These are phyloP conservation scores for Limnodromus scolopaceus DNA, from an alignment of 2,797 vertebrate genomes.

Conservation along the genomic window DNA sequence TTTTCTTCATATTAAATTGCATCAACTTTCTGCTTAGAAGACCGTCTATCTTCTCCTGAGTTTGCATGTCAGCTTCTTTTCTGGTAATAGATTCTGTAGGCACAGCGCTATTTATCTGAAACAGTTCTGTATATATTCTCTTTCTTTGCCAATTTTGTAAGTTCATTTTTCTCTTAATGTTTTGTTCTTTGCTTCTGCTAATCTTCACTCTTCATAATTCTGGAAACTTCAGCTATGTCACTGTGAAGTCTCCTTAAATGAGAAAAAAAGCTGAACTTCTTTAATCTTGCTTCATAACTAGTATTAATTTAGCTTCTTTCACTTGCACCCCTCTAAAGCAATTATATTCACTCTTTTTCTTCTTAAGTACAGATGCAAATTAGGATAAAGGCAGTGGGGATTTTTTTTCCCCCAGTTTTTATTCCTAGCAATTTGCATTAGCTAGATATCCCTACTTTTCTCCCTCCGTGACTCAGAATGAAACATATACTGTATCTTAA, in stretches of 20 bases:
- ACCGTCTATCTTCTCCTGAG: background rate
- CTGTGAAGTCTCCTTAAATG: constrained; percentile 30
- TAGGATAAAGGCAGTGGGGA: constrained; percentile 19
- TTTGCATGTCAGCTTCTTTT: background rate
- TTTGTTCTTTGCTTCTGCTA: constrained; percentile 20
- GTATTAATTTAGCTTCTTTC: constrained; percentile 48
- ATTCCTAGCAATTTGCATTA: constrained; percentile 44
- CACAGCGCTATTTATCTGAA: background rate
- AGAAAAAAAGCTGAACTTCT: background rate
- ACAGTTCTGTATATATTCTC: background rate
- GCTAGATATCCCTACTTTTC: background rate
- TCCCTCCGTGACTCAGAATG: background rate
- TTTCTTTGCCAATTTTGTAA: background rate
- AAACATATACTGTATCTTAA: constrained; percentile 6
- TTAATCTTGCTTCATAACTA: constrained; percentile 37
- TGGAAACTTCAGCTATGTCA: constrained; percentile 14
- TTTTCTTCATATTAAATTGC: background rate
- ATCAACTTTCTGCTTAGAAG: background rate
- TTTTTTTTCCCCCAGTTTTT: background rate
- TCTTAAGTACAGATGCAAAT: constrained; percentile 58
- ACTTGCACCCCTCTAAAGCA: constrained; percentile 23
- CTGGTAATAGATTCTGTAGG: background rate
- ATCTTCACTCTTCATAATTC: background rate
- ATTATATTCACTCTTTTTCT: constrained; percentile 9
- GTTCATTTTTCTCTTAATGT: background rate